These are phyloP conservation scores for Phalacrocorax carbo DNA, from an alignment of 2,113 vertebrate species.

Conservation along the genomic window DNA sequence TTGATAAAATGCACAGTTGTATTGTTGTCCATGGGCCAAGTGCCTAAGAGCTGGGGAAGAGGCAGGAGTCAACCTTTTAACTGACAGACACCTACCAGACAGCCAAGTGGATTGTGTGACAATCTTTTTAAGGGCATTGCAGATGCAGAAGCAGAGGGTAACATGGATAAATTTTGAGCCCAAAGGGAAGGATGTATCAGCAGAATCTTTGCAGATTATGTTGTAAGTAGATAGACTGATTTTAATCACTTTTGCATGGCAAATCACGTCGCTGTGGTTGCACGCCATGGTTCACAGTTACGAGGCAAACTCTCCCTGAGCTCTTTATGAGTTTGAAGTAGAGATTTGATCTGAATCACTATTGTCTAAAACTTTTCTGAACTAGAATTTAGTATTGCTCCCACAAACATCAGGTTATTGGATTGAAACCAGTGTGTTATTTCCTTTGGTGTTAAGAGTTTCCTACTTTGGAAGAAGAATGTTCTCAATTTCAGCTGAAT, in stretches of 20 bases:
- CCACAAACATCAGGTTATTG: neutral
- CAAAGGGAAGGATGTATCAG: neutral
- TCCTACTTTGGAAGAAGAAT: neutral
- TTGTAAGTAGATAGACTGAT: neutral
- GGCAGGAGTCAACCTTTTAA: neutral
- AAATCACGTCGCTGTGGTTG: neutral
- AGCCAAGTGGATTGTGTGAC: neutral
- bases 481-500: neutral
- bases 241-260: neutral
- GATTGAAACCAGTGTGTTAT: neutral
- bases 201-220: neutral
- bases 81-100: neutral
- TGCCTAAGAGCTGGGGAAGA: neutral
- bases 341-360: neutral
- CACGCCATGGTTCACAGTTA: neutral
- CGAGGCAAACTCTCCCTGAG: neutral
- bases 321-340: neutral
- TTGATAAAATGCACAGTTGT: neutral
- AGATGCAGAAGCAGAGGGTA: neutral
- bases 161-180: neutral
- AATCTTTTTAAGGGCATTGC: neutral
- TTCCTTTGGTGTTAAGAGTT: neutral
- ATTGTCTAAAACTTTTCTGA: conserved; percentile 1
- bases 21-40: neutral
- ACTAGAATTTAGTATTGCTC: neutral